Percentiles rank a stretch among this genome's conserved stretches.
Evolutionary conservation across 2,888 invertebrate genomes (phyloP).

Genomic region (Ornithoptera priamus): DNA sequence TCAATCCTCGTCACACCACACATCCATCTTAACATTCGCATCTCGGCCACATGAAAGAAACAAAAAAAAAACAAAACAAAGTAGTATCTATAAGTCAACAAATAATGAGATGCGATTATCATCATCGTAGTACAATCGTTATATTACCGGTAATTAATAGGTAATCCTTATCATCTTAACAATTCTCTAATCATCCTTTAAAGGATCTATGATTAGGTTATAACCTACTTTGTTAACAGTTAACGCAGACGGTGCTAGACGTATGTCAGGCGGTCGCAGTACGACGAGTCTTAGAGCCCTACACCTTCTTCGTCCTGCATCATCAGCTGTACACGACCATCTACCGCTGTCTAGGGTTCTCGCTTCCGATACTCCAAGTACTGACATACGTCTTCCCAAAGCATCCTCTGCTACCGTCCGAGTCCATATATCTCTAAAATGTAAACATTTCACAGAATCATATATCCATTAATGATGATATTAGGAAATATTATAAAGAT

Average conservation of each 20-base stretch:
- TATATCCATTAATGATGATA: not conserved
- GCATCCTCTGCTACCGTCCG: slow-evolving; percentile 79
- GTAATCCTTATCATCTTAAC: not conserved
- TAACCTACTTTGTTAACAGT: slow-evolving; percentile 84
- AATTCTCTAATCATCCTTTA: not conserved
- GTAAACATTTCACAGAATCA: not conserved
- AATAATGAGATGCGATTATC: not conserved
- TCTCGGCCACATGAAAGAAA: not conserved
- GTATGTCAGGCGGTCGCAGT: slow-evolving; percentile 82
- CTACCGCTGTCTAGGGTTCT: slow-evolving; percentile 86
- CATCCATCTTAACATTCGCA: no score
- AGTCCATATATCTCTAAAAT: slow-evolving; percentile 83
- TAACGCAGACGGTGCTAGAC: slow-evolving; percentile 84
- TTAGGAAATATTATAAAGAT: not conserved
- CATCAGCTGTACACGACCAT: slow-evolving; percentile 89
- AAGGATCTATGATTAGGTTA: not conserved
- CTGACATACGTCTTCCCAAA: slow-evolving; percentile 79
- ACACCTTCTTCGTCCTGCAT: slow-evolving; percentile 85
- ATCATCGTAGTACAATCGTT: not conserved
- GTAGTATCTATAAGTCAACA: no score
- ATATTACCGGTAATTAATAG: not conserved
- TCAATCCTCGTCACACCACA: no score
- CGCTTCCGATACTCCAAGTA: slow-evolving; percentile 86
- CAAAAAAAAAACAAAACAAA: no score
- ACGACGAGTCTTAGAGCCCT: slow-evolving; percentile 82